Conservation (phyloP, 2,888 invertebrate genomes). For the Aleiodes alternator region DNA sequence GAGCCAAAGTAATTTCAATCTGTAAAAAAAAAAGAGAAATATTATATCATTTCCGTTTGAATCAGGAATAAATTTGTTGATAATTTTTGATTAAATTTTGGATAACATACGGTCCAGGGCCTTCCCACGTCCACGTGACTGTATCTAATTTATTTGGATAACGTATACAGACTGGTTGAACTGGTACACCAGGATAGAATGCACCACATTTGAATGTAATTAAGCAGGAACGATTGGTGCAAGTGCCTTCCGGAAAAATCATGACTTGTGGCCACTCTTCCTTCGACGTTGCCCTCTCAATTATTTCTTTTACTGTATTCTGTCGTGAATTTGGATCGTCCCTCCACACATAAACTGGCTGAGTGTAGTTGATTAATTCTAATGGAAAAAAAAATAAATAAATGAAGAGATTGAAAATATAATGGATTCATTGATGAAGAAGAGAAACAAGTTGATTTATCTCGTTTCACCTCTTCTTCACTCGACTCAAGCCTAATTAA, state of each 20-base stretch:
- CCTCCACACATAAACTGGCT: conserved; percentile 95
- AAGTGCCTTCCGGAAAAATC: conserved; percentile 97
- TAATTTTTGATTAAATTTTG: conserved; percentile 1
- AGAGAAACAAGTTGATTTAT: too few relatives aligned
- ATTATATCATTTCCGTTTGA: background rate
- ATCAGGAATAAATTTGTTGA: conserved; percentile 4
- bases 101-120: conserved; percentile 90
- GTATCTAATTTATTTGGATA: conserved; percentile 94
- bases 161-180: conserved; percentile 94
- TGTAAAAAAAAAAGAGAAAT: conserved; percentile 72
- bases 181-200: conserved; percentile 96
- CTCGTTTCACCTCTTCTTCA: background rate
- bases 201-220: conserved; percentile 95
- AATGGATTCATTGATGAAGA: too few relatives aligned
- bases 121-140: conserved; percentile 96
- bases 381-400: conserved; percentile 17
- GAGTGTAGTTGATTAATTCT: conserved; percentile 95
- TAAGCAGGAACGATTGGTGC: conserved; percentile 94
- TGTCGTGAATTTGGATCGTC: conserved; percentile 95
- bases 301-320: conserved; percentile 93
- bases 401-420: conserved; percentile 18
- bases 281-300: conserved; percentile 87
- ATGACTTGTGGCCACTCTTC: conserved; percentile 94
- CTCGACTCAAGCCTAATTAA: background rate
- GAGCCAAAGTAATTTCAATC: conserved; percentile 89